Percentiles rank a stretch among this genome's conserved stretches.
Evolutionary conservation across 2,888 invertebrate genomes (phyloP).

Genomic region (Cylindroiulus punctatus): DNA sequence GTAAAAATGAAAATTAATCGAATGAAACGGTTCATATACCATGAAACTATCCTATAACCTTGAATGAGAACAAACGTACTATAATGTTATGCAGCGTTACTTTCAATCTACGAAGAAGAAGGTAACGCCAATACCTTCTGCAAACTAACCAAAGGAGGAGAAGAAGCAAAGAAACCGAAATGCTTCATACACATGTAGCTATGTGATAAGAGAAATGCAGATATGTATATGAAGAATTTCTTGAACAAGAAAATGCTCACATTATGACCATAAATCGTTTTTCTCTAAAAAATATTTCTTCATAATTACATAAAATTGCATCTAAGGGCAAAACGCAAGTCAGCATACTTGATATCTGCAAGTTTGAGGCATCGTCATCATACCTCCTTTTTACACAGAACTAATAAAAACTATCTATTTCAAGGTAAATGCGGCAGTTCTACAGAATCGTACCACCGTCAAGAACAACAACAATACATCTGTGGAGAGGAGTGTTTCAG

Average conservation of each 20-base stretch:
- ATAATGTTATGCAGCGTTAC: background rate
- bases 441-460: constrained; percentile 1
- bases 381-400: too few species aligned
- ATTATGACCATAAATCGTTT: too few species aligned
- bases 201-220: too few species aligned
- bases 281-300: too few species aligned
- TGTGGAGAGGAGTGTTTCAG: constrained; percentile 56
- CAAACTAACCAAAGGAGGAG: background rate
- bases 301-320: too few species aligned
- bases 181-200: too few species aligned
- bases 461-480: constrained; percentile 52
- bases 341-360: too few species aligned
- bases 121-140: background rate
- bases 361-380: too few species aligned
- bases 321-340: too few species aligned
- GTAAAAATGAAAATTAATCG: constrained; percentile 26
- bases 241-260: too few species aligned
- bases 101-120: background rate
- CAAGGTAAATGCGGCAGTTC: constrained; percentile 13
- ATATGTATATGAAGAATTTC: too few species aligned
- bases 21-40: constrained; percentile 16
- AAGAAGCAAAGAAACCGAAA: background rate
- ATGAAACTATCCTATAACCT: background rate
- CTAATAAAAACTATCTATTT: background rate
- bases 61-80: background rate